Evolutionary conservation across 2,113 vertebrate species (phyloP).

Genomic region (Apteryx mantelli): DNA sequence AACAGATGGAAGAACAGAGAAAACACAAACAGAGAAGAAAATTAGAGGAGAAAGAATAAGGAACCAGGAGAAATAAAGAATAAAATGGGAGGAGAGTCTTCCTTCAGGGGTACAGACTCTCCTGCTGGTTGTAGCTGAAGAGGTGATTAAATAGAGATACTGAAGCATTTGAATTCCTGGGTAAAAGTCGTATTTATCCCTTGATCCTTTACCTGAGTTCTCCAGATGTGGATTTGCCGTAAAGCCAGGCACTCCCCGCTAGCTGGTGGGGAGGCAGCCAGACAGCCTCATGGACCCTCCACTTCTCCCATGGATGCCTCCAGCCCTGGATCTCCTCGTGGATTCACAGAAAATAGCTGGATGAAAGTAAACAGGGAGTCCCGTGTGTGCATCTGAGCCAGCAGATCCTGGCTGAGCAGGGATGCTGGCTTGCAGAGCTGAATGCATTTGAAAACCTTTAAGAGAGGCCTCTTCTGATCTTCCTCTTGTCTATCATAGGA

Average conservation of each 20-base stretch:
- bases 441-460: neutral
- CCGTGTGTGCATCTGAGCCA: neutral
- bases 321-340: neutral
- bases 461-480: accelerated
- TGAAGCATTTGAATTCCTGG: neutral
- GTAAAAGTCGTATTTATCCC: neutral
- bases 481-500: neutral
- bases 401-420: neutral
- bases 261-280: neutral
- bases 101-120: neutral
- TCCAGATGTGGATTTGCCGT: neutral
- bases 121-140: neutral
- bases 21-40: neutral
- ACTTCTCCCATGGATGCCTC: neutral
- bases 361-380: neutral
- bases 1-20: neutral
- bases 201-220: neutral
- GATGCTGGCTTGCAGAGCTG: neutral
- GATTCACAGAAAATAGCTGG: neutral
- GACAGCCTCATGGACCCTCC: neutral
- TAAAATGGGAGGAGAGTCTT: neutral
- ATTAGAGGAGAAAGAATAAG: neutral
- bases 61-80: neutral
- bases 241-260: neutral
- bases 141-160: neutral